These are phyloP conservation scores for Odocoileus hemionus DNA, from an alignment of 2,113 vertebrate genomes.

Conservation along the genomic window DNA sequence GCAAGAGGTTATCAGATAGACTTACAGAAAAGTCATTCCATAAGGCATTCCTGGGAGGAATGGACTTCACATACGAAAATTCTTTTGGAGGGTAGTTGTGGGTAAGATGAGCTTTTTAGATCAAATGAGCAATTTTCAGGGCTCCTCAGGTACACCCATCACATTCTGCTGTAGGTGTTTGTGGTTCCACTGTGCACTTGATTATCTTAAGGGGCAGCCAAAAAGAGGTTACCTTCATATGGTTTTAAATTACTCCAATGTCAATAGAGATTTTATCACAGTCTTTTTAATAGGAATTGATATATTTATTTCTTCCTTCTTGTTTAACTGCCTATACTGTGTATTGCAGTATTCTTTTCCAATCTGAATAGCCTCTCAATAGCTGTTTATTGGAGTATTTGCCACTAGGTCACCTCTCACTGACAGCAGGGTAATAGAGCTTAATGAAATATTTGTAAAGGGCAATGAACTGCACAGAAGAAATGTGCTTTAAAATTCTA, in stretches of 20 bases:
- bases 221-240: neutral
- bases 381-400: conserved; percentile 20
- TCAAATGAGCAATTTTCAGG: neutral
- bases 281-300: neutral
- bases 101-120: neutral
- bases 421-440: neutral
- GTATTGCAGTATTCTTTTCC: neutral
- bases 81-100: neutral
- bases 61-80: neutral
- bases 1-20: neutral
- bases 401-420: neutral
- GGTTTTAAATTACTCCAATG: neutral
- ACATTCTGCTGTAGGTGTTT: neutral
- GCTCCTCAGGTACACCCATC: neutral
- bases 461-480: neutral
- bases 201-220: neutral
- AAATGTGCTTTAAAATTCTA: conserved; percentile 18
- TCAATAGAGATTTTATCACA: neutral
- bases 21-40: neutral
- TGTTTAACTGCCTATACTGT: neutral
- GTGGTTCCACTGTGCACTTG: neutral
- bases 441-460: conserved; percentile 55
- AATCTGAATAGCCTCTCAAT: neutral
- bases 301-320: conserved; percentile 23
- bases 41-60: neutral